phyloP scores from a whole-genome alignment of 2,113 vertebrate species.

The Brachionichthys hirsutus region DNA sequence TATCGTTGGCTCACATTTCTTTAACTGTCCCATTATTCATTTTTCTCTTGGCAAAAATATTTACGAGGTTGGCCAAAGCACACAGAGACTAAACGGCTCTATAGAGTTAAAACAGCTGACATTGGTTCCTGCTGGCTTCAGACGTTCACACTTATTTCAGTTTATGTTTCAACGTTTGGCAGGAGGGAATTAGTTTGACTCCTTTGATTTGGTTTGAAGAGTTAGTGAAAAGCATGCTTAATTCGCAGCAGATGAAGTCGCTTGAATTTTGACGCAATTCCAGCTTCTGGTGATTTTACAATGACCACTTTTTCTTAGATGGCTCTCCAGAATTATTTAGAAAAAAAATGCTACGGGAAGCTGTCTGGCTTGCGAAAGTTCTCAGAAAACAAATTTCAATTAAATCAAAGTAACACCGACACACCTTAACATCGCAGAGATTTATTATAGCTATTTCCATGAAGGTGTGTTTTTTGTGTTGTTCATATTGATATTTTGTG shows the following conservation, averaged over 20 bases:
- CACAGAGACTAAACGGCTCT: conserved; percentile 42
- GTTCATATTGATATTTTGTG: too few species aligned
- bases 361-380: too few species aligned
- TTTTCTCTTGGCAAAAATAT: conserved; percentile 5
- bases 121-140: neutral
- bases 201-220: conserved; percentile 17
- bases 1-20: conserved; percentile 4
- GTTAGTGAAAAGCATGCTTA: conserved; percentile 6
- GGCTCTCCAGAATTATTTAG: too few species aligned
- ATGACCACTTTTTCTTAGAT: neutral
- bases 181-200: conserved; percentile 19
- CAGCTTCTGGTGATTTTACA: neutral
- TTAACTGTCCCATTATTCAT: conserved; percentile 18
- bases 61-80: conserved; percentile 26
- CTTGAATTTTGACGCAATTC: conserved; percentile 1
- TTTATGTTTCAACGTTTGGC: conserved; percentile 28
- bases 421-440: too few species aligned
- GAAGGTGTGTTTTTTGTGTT: too few species aligned
- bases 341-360: too few species aligned
- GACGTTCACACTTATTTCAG: conserved; percentile 16
- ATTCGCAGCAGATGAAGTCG: conserved; percentile 1
- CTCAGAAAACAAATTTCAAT: too few species aligned
- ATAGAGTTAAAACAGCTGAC: conserved; percentile 18
- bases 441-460: too few species aligned
- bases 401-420: too few species aligned